Percentiles rank a stretch among this genome's conserved stretches.
phyloP scores from a whole-genome alignment of 2,888 invertebrate genomes.

The Pimpla rufipes region DNA sequence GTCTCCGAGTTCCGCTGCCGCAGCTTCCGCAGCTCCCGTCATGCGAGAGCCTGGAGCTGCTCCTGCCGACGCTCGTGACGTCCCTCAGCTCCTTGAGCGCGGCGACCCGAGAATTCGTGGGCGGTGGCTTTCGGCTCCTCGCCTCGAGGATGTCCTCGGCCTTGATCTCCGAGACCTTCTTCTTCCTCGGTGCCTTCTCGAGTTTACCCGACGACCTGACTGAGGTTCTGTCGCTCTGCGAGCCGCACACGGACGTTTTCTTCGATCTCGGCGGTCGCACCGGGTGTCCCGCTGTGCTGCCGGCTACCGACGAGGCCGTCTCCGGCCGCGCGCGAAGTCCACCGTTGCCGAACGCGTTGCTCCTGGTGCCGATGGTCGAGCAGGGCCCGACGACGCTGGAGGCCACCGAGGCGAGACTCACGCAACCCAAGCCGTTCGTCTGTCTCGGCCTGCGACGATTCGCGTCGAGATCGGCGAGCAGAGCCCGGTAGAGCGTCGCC shows the following conservation, averaged over 20 bases:
- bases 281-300: conserved; percentile 84
- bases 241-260: conserved; percentile 87
- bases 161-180: conserved; percentile 79
- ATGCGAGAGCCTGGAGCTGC: conserved; percentile 19
- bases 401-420: conserved; percentile 88
- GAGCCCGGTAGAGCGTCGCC: conserved; percentile 95
- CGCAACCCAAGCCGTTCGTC: conserved; percentile 91
- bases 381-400: conserved; percentile 76
- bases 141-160: conserved; percentile 82
- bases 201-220: conserved; percentile 74
- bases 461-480: conserved; percentile 88
- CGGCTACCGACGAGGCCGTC: conserved; percentile 4
- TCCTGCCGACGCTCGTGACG: background rate
- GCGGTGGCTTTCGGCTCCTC: conserved; percentile 72
- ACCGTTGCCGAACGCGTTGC: conserved; percentile 63
- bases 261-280: conserved; percentile 92
- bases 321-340: conserved; percentile 34
- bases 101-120: conserved; percentile 27
- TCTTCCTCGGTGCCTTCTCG: conserved; percentile 73
- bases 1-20: background rate
- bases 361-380: conserved; percentile 60
- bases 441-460: conserved; percentile 88
- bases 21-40: conserved; percentile 22
- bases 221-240: conserved; percentile 76
- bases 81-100: conserved; percentile 56